Conservation (phyloP, 2,888 invertebrate species). For the Alcis repandata region DNA sequence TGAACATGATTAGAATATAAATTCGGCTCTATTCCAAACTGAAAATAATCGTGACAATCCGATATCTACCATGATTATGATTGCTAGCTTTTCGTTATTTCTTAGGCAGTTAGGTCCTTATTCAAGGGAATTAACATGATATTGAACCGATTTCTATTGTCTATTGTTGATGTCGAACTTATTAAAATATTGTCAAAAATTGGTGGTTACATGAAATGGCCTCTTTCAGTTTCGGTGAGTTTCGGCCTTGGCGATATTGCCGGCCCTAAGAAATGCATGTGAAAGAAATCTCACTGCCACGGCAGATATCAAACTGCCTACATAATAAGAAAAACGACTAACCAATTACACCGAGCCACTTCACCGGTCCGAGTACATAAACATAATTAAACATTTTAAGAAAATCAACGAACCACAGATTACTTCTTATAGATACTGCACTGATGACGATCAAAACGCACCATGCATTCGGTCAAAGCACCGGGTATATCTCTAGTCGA, state of each 20-base stretch:
- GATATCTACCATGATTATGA: slow-evolving; percentile 5
- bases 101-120: background rate
- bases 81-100: background rate
- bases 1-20: background rate
- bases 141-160: background rate
- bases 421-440: too few relatives aligned
- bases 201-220: background rate
- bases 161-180: too few relatives aligned
- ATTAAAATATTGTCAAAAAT: too few relatives aligned
- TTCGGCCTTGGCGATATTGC: background rate
- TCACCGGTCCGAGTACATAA: slow-evolving; percentile 21
- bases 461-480: too few relatives aligned
- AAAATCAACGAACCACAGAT: slow-evolving; percentile 7
- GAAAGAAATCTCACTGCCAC: background rate
- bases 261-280: background rate
- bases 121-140: background rate
- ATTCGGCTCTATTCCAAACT: slow-evolving; percentile 32
- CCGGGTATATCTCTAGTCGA: too few relatives aligned
- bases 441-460: too few relatives aligned
- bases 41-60: slow-evolving; percentile 13
- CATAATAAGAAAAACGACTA: slow-evolving; percentile 8
- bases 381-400: background rate
- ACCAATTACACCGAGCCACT: slow-evolving; percentile 12
- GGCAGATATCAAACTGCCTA: slow-evolving; percentile 18
- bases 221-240: background rate